Evolutionary conservation across 2,113 vertebrate species (phyloP).

Genomic region (Phalacrocorax aristotelis): DNA sequence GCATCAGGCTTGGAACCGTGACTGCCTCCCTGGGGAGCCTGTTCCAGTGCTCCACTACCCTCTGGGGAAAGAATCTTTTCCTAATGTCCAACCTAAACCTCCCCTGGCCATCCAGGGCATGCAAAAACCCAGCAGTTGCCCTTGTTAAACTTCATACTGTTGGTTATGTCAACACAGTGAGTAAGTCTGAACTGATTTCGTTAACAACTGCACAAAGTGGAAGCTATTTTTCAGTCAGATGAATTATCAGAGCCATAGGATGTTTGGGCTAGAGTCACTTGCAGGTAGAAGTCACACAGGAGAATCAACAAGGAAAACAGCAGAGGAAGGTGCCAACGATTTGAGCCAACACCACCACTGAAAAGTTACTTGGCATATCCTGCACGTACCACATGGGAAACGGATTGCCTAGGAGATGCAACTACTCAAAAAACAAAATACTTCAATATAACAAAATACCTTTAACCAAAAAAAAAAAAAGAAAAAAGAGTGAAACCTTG

Average conservation of each 20-base stretch:
- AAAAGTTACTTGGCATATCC: not conserved
- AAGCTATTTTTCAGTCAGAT: not conserved
- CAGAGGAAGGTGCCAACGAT: not conserved
- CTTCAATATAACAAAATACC: not conserved
- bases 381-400: not conserved
- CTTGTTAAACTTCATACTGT: no score
- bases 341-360: not conserved
- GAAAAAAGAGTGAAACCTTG: not conserved
- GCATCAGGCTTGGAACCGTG: no score
- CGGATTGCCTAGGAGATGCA: not conserved
- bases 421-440: not conserved
- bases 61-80: no score
- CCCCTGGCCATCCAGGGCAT: no score
- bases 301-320: not conserved
- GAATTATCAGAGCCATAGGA: not conserved
- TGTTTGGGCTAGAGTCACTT: not conserved
- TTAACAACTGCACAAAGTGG: not conserved
- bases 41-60: no score
- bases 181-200: not conserved
- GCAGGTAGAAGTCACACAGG: not conserved
- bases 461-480: no score
- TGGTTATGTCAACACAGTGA: not conserved
- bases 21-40: no score
- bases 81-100: no score
- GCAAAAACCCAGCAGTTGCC: no score